A percentile compares a stretch with the other conserved stretches of the same genome.
These are phyloP conservation scores for Empis stercorea DNA, from an alignment of 2,888 invertebrate genomes.

Conservation along the genomic window DNA sequence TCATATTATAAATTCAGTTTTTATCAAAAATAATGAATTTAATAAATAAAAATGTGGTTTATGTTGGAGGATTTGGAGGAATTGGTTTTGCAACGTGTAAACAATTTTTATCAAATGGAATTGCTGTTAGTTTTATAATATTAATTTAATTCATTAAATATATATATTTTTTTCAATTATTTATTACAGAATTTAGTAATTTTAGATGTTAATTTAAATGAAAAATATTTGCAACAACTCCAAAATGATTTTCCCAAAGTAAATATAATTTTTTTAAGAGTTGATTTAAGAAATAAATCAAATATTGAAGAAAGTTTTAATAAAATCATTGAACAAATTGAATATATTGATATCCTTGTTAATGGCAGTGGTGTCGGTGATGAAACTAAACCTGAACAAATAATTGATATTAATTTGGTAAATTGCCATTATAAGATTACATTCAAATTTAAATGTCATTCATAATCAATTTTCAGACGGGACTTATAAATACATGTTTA, in stretches of 20 bases:
- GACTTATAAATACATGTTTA: constrained; percentile 24
- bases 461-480: constrained; percentile 10
- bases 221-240: too few species aligned
- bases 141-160: background rate
- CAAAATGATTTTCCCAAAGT: constrained; percentile 14
- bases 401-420: too few species aligned
- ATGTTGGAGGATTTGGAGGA: constrained; percentile 21
- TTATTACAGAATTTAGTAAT: constrained; percentile 18
- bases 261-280: constrained; percentile 16
- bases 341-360: too few species aligned
- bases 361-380: too few species aligned
- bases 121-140: constrained; percentile 10
- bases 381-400: too few species aligned
- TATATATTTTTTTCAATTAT: constrained; percentile 17
- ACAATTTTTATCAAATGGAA: constrained; percentile 11
- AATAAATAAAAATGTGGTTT: constrained; percentile 16
- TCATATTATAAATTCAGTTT: too few species aligned
- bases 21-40: constrained; percentile 19
- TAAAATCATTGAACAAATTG: too few species aligned
- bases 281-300: too few species aligned
- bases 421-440: too few species aligned
- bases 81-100: constrained; percentile 19
- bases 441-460: too few species aligned
- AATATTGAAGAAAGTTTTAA: too few species aligned
- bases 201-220: constrained; percentile 15